Conservation (phyloP, 2,113 vertebrate genomes). For the Phoxinus phoxinus region DNA sequence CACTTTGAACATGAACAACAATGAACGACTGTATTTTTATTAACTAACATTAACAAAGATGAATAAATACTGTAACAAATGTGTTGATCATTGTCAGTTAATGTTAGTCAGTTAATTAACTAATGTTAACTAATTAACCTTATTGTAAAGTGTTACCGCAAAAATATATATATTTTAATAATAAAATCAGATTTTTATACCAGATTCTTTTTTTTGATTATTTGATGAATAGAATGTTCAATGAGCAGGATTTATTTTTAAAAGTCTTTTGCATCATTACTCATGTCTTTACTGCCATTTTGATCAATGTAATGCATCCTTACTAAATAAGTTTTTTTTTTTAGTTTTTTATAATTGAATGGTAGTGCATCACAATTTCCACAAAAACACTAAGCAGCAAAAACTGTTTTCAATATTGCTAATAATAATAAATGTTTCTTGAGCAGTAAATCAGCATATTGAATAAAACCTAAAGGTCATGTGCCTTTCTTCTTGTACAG, state of each 20-base stretch:
- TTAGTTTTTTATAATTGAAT: too few relatives aligned
- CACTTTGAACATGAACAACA: too few relatives aligned
- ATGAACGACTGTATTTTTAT: too few relatives aligned
- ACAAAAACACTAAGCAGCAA: not conserved
- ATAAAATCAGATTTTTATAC: too few relatives aligned
- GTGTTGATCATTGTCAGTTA: too few relatives aligned
- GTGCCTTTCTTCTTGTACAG: conserved; percentile 65
- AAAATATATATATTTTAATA: too few relatives aligned
- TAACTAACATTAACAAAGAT: too few relatives aligned
- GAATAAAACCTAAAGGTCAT: not conserved
- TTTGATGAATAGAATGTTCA: not conserved
- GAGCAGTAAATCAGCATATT: not conserved
- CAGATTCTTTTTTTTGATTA: not conserved
- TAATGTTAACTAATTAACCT: too few relatives aligned
- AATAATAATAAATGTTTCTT: not conserved
- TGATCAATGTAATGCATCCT: not conserved
- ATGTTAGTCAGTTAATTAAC: too few relatives aligned
- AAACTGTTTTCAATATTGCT: not conserved
- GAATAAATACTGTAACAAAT: too few relatives aligned
- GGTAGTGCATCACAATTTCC: too few relatives aligned
- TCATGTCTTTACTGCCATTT: not conserved
- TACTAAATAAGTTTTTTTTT: not conserved
- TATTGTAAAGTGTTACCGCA: too few relatives aligned
- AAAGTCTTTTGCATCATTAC: not conserved
- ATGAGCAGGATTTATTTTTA: not conserved